These are phyloP conservation scores for Fregetta grallaria DNA, from an alignment of 2,113 vertebrate genomes.

Conservation along the genomic window DNA sequence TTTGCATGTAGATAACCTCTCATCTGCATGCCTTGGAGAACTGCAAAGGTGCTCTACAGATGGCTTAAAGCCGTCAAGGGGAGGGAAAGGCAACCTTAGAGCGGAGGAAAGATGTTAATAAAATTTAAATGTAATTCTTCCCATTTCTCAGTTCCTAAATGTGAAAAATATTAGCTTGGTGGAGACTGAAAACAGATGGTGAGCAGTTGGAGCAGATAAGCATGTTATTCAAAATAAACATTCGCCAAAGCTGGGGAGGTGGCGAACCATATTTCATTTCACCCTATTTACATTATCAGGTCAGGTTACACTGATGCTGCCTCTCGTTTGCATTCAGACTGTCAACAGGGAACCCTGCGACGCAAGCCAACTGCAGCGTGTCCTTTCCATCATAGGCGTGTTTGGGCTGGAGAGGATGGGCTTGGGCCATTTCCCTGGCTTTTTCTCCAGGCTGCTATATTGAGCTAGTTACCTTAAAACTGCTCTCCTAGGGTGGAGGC, in stretches of 20 bases:
- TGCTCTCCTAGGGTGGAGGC: neutral
- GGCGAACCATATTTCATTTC: constrained; percentile 71
- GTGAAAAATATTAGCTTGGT: constrained; percentile 77
- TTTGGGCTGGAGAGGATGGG: neutral
- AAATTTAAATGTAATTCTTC: constrained; percentile 71
- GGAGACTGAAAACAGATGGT: constrained; percentile 80
- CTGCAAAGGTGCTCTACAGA: constrained; percentile 43
- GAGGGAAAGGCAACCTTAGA: constrained; percentile 35
- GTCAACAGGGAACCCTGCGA: constrained; percentile 43
- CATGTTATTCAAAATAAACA: constrained; percentile 80
- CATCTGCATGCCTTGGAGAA: constrained; percentile 10
- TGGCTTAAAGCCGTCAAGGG: constrained; percentile 38
- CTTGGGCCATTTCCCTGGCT: neutral
- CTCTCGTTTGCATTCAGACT: constrained; percentile 65
- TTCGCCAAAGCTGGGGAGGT: constrained; percentile 73
- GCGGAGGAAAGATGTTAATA: constrained; percentile 59
- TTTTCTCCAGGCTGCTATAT: neutral
- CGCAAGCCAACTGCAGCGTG: neutral
- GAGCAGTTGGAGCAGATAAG: constrained; percentile 74
- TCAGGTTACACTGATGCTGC: constrained; percentile 67
- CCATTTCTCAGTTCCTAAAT: constrained; percentile 69
- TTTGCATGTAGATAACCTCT: constrained; percentile 35
- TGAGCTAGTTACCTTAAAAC: neutral
- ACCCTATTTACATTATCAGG: constrained; percentile 73
- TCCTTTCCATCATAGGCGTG: neutral